Conservation (phyloP, 2,797 vertebrate species). For the Myioborus melanocephalus region DNA sequence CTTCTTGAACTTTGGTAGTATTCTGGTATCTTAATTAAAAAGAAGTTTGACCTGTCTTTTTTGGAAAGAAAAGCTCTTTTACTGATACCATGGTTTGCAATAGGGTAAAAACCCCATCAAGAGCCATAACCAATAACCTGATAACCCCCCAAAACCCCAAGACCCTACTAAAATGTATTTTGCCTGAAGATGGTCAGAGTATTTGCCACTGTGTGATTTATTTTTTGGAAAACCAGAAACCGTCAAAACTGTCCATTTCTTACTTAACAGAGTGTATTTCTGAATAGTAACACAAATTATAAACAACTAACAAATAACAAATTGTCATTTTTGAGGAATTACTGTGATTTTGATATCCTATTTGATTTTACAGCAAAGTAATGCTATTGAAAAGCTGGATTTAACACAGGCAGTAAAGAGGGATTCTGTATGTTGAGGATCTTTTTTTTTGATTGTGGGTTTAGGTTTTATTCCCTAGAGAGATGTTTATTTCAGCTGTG, state of each 20-base stretch:
- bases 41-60: neutral
- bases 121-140: neutral
- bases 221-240: neutral
- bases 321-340: neutral
- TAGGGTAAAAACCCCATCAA: neutral
- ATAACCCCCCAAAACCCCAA: fast-evolving
- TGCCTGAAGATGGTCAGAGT: neutral
- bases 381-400: neutral
- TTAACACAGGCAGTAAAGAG: neutral
- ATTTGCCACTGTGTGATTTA: neutral
- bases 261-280: neutral
- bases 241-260: neutral
- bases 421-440: neutral
- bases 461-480: neutral
- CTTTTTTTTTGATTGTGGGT: neutral
- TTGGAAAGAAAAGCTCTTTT: neutral
- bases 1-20: neutral
- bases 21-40: neutral
- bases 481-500: slow-evolving; percentile 10
- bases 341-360: neutral
- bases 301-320: neutral
- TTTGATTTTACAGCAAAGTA: slow-evolving; percentile 15
- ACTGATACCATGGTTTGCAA: neutral
- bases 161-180: neutral
- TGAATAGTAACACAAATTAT: neutral